A percentile compares a stretch with the other conserved stretches of the same genome.
These are phyloP conservation scores for Charina bottae DNA, from an alignment of 2,113 vertebrate species.

Conservation along the genomic window DNA sequence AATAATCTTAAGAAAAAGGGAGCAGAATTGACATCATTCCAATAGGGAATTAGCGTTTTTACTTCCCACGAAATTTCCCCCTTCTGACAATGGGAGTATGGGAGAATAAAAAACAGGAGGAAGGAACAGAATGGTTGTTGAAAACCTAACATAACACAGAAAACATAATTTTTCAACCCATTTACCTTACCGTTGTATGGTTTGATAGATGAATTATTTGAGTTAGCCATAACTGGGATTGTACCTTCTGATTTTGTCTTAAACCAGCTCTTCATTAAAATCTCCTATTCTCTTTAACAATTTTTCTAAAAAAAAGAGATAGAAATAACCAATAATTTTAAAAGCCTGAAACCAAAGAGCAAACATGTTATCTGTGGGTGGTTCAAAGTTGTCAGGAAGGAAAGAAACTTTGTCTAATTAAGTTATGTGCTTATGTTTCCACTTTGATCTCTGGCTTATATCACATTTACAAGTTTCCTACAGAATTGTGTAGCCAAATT, in stretches of 20 bases:
- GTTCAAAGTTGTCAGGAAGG: not conserved
- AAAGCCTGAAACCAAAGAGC: not conserved
- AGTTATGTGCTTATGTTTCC: not conserved
- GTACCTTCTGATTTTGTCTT: not conserved
- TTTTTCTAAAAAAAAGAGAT: not conserved
- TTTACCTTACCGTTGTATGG: not conserved
- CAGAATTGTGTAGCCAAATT: not conserved
- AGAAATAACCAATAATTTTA: not conserved
- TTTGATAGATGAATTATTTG: not conserved
- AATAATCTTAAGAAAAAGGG: not conserved
- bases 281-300: not conserved
- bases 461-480: not conserved
- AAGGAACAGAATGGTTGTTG: not conserved
- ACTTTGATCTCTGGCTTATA: not conserved
- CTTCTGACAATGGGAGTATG: not conserved
- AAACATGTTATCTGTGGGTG: constrained; percentile 4
- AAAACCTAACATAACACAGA: not conserved
- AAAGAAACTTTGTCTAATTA: constrained; percentile 5
- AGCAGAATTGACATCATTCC: not conserved
- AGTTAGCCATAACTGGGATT: not conserved
- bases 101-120: not conserved
- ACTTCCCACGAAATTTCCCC: not conserved
- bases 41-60: not conserved
- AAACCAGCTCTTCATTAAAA: not conserved
- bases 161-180: not conserved